Evolutionary conservation across 2,113 vertebrate genomes (phyloP), one percentile per base, ranked within the genome.

Genomic region (Nothocercus julius): DNA sequence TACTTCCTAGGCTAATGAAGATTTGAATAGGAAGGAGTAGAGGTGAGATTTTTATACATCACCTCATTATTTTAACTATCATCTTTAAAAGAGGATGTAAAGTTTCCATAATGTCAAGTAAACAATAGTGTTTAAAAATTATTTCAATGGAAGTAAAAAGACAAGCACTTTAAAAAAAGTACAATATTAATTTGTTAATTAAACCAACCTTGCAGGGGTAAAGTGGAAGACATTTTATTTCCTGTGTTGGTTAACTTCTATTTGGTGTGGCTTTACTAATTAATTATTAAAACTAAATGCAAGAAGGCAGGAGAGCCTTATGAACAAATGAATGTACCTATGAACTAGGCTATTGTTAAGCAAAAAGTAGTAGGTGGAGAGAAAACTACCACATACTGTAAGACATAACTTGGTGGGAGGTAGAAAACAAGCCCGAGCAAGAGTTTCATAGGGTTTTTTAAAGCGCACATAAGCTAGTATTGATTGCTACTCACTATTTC

Each of bases 251-350:
- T 67, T 82, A 77, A 63, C 21, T 72, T 63, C 32, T 58, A 58
- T 14, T 62, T 58, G 25, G 36, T 77, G 63, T 25, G 24, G 6
- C 47, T 81, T 73, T 59, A 63, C 5, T 42, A 16, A 45, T 62
- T 62, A 22, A 40, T 66, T 81, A 38, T 25, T 56, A 62, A 64
- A 90, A 93, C 49, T 51, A 82, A 81, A 14, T 28, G 51, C 44
- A 79, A 70, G 38, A 34, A 9, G 9, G 56, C 24, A 87, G 15
- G 0, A 3, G 49, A 93, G 24, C 27, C 7, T 77, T 77, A 4
- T 44, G 19, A 12, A 24, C 12, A 59, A 85, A 75, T 83, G 88
- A 96, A 84, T 93, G 87, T 95, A 95, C 16, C 17, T 78, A 9
- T 44, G 11, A 90, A 95, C 64, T 44, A 5, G 42, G 64, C 7